Base-by-base conservation (phyloP, 2,888 invertebrate species). In the Phengaris arion region DNA sequence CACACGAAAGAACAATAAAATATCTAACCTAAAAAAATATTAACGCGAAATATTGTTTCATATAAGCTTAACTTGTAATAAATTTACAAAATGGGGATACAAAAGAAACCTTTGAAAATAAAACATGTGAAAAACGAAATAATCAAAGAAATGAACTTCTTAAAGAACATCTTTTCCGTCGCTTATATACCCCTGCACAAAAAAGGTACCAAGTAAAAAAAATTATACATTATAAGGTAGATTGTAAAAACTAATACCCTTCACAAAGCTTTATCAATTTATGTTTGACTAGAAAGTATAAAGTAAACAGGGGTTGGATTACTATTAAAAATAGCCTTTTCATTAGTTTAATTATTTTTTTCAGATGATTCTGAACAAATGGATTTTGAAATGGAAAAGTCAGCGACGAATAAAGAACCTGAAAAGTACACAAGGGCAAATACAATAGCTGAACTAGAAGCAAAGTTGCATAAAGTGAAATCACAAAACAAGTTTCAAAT, bases 371-470 rank as follows among this genome's bases (percentile, higher is more conserved):
- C 15, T 79, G 87, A 88, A 81, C 68, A 69, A 46, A 55, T 55
- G 46, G 91, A 91, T 54, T 89, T 89, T 70, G 85, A 89, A 79
- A 80, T 85, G 81, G 89, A 91, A 74, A 87, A 87, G 82, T 90
- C 89, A 82, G 87, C 91, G 74, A 82, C 80, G 48, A 80, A 81
- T 76, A 83, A 82, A 68, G 83, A 83, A 78, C 84, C 85, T 77
- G 86, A 87, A 10, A 85, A 86, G 77, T 86, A 86, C 74, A 59
- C 83, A 75, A 88, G 96, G 80, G 96, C 96, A 12, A 90, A 92
- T 76, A 95, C 94, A 74, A 94, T 96, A 78, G 90, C 94, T 74
- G 96, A 96, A 83, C 87, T 96, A 57, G 95, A 96, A 82, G 93
- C 95, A 77, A 94, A 95, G 81, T 86, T 96, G 9, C 92, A 95